These are phyloP conservation scores for Reinhardtius hippoglossoides DNA, from an alignment of 2,113 vertebrate genomes.

Conservation along the genomic window DNA sequence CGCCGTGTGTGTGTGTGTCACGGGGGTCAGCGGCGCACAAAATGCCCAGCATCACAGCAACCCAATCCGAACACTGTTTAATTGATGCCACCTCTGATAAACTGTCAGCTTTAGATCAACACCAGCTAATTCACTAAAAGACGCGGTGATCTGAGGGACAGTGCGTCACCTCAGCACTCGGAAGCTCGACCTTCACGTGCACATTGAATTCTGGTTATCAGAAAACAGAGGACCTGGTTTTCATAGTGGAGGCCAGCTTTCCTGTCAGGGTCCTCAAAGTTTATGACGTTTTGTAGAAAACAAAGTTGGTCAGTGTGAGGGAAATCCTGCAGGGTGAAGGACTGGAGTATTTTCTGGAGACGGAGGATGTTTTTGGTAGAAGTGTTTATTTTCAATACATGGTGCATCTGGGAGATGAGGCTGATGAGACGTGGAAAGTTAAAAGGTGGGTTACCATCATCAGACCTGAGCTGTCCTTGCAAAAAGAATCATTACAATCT, in stretches of 20 bases:
- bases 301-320: background rate
- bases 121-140: slow-evolving; percentile 67
- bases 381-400: no score
- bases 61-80: slow-evolving; percentile 65
- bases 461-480: no score
- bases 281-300: background rate
- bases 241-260: no score
- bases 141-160: background rate
- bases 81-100: slow-evolving; percentile 76
- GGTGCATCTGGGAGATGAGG: no score
- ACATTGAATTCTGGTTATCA: background rate
- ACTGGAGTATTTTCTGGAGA: no score
- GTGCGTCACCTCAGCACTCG: background rate
- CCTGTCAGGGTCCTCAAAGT: background rate
- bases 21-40: slow-evolving; percentile 73
- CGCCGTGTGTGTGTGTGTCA: slow-evolving; percentile 36
- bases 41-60: slow-evolving; percentile 68
- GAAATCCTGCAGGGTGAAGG: no score
- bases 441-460: no score
- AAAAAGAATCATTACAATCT: no score
- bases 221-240: background rate
- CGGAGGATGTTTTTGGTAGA: no score
- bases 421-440: no score
- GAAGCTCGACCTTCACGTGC: no score
- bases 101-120: slow-evolving; percentile 75